Evolutionary conservation across 2,797 vertebrate genomes (phyloP), one percentile per base, ranked within the genome.

Genomic region (Artibeus jamaicensis): DNA sequence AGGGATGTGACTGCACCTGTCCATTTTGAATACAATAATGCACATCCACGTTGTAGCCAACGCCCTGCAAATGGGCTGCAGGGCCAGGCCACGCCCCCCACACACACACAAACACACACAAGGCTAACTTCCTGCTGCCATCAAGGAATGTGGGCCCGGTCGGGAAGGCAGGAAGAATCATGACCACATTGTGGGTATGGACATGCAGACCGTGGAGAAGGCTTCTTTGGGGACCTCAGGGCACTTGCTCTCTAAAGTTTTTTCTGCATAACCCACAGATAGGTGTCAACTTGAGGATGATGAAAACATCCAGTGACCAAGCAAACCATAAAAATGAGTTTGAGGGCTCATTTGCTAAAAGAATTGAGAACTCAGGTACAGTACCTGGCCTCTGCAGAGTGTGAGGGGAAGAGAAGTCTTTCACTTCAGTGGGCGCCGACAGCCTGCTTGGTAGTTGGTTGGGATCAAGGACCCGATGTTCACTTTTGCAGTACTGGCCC

Each of bases 1-100:
- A 76, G 78, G 74, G 68, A 83, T 83, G 71, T 71, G 92, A 96
- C 68, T 42, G 77, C 0, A 0, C 93, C 96, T 94, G 96, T 96
- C 91, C 73, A 85, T 86, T 94, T 86, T 89, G 94, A 96, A 96
- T 89, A 96, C 89, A 96, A 42, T 90, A 89, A 86, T 7, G 19
- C 50, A 86, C 73, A 34, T 85, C 91, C 29, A 0, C 89, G 79
- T 65, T 26, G 34, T 26, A 90, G 79, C 86, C 88, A 83, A 70
- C 15, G 9, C 93, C 95, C 92, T 86, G 21, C 2, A 53, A 37
- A 5, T 0, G 0, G 83, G 78, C 94, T 70, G n/a, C 55, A 68
- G 22, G 65, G 73, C 71, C 79, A 37, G 70, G 86, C 88, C 24
- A 3, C 53, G 65, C 5, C 79, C 55, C 81, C 57, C 70, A 42